Evolutionary conservation across 2,113 vertebrate genomes (phyloP).

Genomic region (Cygnus buccinator): DNA sequence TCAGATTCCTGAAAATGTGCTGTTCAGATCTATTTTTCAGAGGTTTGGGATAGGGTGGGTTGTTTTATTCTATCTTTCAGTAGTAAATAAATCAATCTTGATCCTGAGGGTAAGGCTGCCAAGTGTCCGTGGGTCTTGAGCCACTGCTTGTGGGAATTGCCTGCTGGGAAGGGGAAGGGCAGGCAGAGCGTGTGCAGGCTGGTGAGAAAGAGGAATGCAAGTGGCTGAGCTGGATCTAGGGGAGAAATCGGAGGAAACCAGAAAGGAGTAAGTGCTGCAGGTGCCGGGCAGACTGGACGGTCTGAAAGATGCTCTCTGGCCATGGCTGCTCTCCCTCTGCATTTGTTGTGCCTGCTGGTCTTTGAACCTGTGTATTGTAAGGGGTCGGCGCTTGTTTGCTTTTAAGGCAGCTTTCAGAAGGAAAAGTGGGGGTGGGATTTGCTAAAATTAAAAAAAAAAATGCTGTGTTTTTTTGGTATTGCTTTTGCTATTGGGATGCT

Average conservation of each 20-base stretch:
- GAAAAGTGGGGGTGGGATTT: neutral
- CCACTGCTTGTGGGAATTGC: neutral
- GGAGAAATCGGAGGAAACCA: neutral
- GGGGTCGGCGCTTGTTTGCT: neutral
- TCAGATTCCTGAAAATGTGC: neutral
- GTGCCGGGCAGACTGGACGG: neutral
- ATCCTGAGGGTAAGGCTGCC: neutral
- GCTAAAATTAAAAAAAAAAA: neutral
- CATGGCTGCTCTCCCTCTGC: neutral
- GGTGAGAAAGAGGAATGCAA: neutral
- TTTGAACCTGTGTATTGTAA: neutral
- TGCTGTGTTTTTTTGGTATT: rapidly evolving
- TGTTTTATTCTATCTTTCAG: neutral
- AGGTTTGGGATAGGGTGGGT: neutral
- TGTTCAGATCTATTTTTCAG: neutral
- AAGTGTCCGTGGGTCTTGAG: neutral
- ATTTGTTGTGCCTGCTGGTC: neutral
- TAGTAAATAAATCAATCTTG: neutral
- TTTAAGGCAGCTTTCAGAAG: neutral
- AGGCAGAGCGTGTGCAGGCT: neutral
- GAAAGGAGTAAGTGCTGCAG: neutral
- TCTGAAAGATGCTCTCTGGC: neutral
- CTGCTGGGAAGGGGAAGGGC: neutral
- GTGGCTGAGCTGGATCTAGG: neutral
- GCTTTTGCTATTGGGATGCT: neutral